Evolutionary conservation across 2,797 vertebrate genomes (phyloP).

Genomic region (Margarornis squamiger): DNA sequence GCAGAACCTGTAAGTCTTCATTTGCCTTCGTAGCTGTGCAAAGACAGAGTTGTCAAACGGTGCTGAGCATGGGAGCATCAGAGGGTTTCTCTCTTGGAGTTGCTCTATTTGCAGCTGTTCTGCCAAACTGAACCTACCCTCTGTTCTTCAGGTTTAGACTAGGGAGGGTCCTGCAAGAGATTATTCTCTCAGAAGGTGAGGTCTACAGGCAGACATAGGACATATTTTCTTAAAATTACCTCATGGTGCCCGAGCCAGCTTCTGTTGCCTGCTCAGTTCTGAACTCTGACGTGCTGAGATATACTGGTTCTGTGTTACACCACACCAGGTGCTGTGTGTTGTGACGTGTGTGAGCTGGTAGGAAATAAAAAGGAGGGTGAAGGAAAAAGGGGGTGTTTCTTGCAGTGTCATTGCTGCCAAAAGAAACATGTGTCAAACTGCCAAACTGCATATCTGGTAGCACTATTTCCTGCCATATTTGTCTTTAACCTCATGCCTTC

Average conservation of each 20-base stretch:
- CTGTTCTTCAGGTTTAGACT: neutral
- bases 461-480: neutral
- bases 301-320: neutral
- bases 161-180: neutral
- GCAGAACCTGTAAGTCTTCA: neutral
- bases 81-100: neutral
- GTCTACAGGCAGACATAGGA: neutral
- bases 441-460: neutral
- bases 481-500: neutral
- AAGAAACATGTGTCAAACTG: neutral
- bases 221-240: neutral
- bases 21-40: neutral
- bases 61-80: accelerated
- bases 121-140: neutral
- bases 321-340: neutral
- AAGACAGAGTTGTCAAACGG: neutral
- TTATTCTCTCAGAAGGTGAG: neutral
- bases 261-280: neutral
- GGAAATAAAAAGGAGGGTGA: neutral
- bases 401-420: neutral
- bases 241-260: neutral
- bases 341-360: neutral
- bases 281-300: neutral
- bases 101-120: neutral
- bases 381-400: neutral